Evolutionary conservation across 2,113 vertebrate genomes (phyloP).

Genomic region (Mastomys natalensis): DNA sequence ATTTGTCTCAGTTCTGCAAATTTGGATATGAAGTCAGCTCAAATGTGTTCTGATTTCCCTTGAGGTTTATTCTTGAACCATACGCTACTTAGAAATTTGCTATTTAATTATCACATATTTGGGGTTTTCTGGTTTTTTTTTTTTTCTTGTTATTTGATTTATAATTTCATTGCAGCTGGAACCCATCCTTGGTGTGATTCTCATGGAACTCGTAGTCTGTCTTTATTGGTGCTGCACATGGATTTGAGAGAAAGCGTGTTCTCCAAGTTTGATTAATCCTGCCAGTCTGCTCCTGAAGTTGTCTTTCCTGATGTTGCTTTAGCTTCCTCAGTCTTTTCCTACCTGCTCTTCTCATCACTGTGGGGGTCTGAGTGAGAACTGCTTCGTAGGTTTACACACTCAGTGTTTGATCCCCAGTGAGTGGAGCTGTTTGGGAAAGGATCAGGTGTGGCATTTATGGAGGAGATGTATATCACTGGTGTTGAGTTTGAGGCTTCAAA

Average conservation of each 20-base stretch:
- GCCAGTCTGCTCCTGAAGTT: neutral
- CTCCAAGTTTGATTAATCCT: neutral
- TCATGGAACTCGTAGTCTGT: neutral
- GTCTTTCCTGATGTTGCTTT: neutral
- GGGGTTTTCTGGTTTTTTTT: neutral
- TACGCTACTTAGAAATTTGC: neutral
- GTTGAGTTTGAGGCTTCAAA: neutral
- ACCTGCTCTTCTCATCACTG: neutral
- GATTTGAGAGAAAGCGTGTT: neutral
- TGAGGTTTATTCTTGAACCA: slow-evolving; percentile 14
- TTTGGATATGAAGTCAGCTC: neutral
- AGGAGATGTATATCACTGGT: neutral
- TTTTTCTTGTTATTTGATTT: neutral
- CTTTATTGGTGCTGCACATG: neutral
- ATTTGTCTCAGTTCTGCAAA: neutral
- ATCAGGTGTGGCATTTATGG: neutral
- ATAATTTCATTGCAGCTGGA: neutral
- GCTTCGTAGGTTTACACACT: no score
- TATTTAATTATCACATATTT: slow-evolving; percentile 51
- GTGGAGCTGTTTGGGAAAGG: neutral
- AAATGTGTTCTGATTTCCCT: slow-evolving; percentile 12
- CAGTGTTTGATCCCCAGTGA: neutral
- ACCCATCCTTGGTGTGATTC: neutral
- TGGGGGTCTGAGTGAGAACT: neutral
- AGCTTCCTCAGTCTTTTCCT: neutral